Percentiles rank a stretch among this genome's conserved stretches.
Evolutionary conservation across 2,797 vertebrate genomes (phyloP).

Genomic region (Okamejei kenojei): DNA sequence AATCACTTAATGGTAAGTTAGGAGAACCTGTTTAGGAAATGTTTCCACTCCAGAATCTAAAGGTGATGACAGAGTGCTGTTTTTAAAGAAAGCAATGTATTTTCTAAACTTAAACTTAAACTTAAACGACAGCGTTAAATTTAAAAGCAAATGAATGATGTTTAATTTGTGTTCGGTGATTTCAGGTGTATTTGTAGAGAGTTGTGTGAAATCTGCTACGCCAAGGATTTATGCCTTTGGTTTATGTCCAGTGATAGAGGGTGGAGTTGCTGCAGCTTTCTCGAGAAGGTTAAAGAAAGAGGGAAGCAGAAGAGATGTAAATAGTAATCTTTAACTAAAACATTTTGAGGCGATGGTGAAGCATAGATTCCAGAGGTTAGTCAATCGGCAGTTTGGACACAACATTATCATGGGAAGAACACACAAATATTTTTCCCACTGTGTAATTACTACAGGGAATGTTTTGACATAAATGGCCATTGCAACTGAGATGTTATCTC

Average conservation of each 20-base stretch:
- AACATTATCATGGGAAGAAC: neutral
- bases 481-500: neutral
- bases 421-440: neutral
- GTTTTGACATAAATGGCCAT: neutral
- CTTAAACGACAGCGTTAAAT: neutral
- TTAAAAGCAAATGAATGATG: neutral
- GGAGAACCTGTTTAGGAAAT: neutral
- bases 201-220: too few relatives aligned
- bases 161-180: neutral
- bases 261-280: neutral
- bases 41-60: neutral
- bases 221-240: neutral
- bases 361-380: neutral
- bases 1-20: neutral
- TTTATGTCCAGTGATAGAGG: neutral
- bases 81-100: neutral
- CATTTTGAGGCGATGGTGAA: neutral
- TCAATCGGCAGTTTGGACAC: neutral
- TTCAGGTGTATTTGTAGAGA: neutral
- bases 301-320: neutral
- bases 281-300: neutral
- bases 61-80: neutral
- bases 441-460: neutral
- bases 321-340: neutral
- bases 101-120: neutral